Base-by-base conservation (phyloP, 2,797 vertebrate species). In the Channallabes apus region DNA sequence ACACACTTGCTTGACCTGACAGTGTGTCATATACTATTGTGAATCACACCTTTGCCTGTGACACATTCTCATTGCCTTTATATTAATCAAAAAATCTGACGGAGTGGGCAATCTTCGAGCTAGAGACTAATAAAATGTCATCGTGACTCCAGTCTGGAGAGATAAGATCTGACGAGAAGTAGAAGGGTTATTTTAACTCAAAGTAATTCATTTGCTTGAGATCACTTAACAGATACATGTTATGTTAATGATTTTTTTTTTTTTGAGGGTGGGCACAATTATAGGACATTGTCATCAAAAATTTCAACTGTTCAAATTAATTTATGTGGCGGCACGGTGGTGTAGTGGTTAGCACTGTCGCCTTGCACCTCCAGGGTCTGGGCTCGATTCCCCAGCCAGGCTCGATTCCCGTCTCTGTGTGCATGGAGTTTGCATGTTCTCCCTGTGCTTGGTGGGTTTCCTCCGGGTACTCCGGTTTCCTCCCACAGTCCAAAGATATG, bases 101-200 rank as follows among this genome's bases (percentile, higher is more conserved):
- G 81, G 79, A 84, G 41, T 83, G 27, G 24, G 38, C 41, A 73
- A 41, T 82, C 88, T 86, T 38, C 77, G 38, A 65, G 76, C 85
- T 85, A 83, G 79, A 67, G 62, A 87, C 88, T 87, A 87, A 89
- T 89, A 80, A 84, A 82, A 89, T 88, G 87, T 90, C 87, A 89
- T 75, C 29, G 65, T 86, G 86, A 88, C 88, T 87, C 82, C 82
- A 80, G 83, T 65, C 67, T 78, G 68, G 18, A 88, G 38, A 80
- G 46, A 88, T 83, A 8, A 11, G 78, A 72, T 81, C 38, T 71
- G 51, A 76, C 64, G 69, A 83, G 69, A 78, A 64, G 62, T 41
- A 68, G 29, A 27, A 78, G 65, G 58, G 46, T 72, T 79, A 67
- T 65, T 29, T 46, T 38, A 80, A 29, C 64, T 71, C 38, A 9